phyloP scores from a whole-genome alignment of 2,888 invertebrate genomes.

The Marronus borbonicus region DNA sequence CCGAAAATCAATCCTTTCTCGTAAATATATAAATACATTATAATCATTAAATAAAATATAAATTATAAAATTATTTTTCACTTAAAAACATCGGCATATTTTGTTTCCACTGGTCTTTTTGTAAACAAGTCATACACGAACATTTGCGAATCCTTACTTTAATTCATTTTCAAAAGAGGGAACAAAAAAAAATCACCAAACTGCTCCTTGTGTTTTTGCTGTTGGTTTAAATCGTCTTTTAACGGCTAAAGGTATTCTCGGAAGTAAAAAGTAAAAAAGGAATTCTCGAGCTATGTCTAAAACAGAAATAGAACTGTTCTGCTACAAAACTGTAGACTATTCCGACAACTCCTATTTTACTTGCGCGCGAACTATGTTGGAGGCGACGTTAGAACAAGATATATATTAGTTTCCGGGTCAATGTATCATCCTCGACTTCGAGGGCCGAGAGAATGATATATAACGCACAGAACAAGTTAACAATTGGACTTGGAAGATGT shows the following conservation, averaged over 20 bases:
- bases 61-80: too few species aligned
- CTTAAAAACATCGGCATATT: too few species aligned
- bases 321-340: constrained; percentile 13
- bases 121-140: too few species aligned
- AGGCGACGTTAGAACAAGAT: constrained; percentile 36
- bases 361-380: constrained; percentile 25
- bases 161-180: too few species aligned
- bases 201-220: too few species aligned
- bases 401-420: constrained; percentile 57
- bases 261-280: not conserved
- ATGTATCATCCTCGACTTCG: constrained; percentile 60
- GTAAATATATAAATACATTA: too few species aligned
- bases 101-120: too few species aligned
- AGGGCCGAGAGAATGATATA: constrained; percentile 58
- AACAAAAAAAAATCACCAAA: too few species aligned
- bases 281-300: not conserved
- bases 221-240: too few species aligned
- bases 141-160: too few species aligned
- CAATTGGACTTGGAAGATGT: constrained; percentile 65
- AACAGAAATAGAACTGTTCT: constrained; percentile 18
- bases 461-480: constrained; percentile 62
- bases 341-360: constrained; percentile 12
- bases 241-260: not conserved
- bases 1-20: too few species aligned
- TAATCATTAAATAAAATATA: too few species aligned